A percentile compares a stretch with the other conserved stretches of the same genome.
Conservation (phyloP, 23 tunicate species). For the Diplosoma virens region DNA sequence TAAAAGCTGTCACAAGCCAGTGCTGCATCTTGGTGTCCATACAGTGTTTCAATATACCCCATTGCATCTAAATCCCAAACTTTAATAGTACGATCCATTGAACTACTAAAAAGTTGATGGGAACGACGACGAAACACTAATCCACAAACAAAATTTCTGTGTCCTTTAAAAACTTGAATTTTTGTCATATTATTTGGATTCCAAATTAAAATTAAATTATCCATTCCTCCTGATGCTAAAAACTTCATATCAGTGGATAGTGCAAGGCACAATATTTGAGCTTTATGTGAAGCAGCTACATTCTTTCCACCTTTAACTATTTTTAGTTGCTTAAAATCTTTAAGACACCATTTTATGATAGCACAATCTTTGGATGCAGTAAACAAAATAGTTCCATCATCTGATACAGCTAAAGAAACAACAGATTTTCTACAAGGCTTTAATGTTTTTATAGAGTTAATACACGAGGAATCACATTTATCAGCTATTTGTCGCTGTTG, state of each 20-base stretch:
- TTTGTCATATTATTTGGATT: slow-evolving; percentile 37
- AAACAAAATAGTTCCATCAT: slow-evolving; percentile 33
- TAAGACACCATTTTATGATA: slow-evolving; percentile 69
- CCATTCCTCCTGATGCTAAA: slow-evolving; percentile 77
- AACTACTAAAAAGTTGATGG: slow-evolving; percentile 62
- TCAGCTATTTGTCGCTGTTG: slow-evolving; percentile 74
- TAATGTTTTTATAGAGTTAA: slow-evolving; percentile 18
- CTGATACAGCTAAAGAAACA: slow-evolving; percentile 50
- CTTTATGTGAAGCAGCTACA: slow-evolving; percentile 20
- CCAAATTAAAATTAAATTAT: slow-evolving; percentile 71
- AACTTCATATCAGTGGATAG: slow-evolving; percentile 65
- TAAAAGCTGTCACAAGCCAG: slow-evolving; percentile 79
- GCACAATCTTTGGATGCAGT: slow-evolving; percentile 86
- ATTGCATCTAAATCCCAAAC: slow-evolving; percentile 92
- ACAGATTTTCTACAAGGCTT: slow-evolving; percentile 57
- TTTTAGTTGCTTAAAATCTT: slow-evolving; percentile 23
- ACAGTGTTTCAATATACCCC: slow-evolving; percentile 94
- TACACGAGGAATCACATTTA: slow-evolving; percentile 38
- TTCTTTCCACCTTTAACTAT: slow-evolving; percentile 49
- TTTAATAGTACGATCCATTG: slow-evolving; percentile 77
- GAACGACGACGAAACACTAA: slow-evolving; percentile 70
- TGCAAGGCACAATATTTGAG: slow-evolving; percentile 70
- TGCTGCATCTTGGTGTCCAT: slow-evolving; percentile 80
- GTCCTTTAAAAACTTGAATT: slow-evolving; percentile 66
- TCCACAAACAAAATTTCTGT: slow-evolving; percentile 62